These are phyloP conservation scores for Oxystoma pomonae DNA, from an alignment of 2,888 invertebrate genomes.

Conservation along the genomic window DNA sequence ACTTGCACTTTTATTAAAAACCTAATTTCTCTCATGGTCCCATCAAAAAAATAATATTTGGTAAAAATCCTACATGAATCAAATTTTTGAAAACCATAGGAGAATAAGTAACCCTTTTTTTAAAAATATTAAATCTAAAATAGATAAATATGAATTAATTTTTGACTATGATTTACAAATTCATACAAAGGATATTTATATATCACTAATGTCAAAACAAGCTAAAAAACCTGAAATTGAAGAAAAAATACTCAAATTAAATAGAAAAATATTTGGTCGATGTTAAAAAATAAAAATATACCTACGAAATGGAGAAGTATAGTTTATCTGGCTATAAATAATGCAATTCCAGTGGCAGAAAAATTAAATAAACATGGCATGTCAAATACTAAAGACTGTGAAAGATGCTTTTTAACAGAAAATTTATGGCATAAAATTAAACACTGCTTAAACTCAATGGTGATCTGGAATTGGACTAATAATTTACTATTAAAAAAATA, in stretches of 20 bases:
- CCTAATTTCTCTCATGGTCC: not conserved
- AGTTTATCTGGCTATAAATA: not conserved
- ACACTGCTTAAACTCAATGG: not conserved
- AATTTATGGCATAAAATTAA: not conserved
- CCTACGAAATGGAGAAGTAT: not conserved
- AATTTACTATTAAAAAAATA: not conserved
- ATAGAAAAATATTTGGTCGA: not conserved
- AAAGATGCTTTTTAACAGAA: not conserved
- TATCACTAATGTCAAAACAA: constrained; percentile 1
- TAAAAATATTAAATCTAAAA: constrained; percentile 3
- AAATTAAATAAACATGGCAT: constrained; percentile 2
- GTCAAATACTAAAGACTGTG: not conserved
- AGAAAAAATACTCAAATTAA: not conserved
- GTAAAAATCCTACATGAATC: not conserved
- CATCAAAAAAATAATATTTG: not conserved
- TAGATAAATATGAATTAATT: not conserved
- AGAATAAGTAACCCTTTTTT: not conserved
- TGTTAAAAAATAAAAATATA: not conserved
- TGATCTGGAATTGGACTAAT: not conserved
- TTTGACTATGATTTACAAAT: not conserved
- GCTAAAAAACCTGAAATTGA: not conserved
- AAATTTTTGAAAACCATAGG: not conserved
- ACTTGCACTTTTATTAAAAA: not conserved
- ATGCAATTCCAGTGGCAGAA: constrained; percentile 4
- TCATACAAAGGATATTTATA: not conserved